phyloP scores from a whole-genome alignment of 2,888 invertebrate genomes.

The Heliconius ismenius region DNA sequence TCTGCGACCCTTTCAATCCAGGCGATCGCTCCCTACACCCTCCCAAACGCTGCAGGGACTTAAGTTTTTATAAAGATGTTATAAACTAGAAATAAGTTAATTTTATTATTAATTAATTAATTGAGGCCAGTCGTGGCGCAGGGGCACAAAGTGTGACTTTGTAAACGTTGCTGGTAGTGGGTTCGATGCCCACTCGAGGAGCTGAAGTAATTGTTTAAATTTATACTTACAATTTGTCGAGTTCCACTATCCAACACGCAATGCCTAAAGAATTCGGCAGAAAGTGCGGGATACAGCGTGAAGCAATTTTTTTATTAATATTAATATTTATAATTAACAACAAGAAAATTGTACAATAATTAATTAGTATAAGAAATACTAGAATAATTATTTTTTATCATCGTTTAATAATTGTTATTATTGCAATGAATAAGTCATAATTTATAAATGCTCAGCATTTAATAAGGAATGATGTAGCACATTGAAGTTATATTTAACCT shows the following conservation, averaged over 20 bases:
- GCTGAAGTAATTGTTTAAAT: too few species aligned
- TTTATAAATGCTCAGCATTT: neutral
- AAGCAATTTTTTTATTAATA: too few species aligned
- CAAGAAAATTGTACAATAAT: neutral
- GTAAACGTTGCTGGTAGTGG: too few species aligned
- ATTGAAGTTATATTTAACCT: neutral
- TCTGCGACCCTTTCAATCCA: conserved; percentile 27
- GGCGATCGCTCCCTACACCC: conserved; percentile 22
- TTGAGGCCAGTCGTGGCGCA: too few species aligned
- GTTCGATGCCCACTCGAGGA: too few species aligned
- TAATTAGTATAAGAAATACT: neutral
- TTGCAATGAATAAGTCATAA: neutral
- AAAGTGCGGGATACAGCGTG: too few species aligned
- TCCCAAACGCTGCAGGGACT: conserved; percentile 23
- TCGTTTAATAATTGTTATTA: neutral
- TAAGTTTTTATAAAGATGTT: conserved; percentile 44
- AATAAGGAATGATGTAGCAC: neutral
- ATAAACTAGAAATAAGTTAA: neutral
- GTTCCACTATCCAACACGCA: too few species aligned
- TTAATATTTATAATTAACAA: too few species aligned
- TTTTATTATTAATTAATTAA: neutral
- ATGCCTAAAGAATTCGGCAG: too few species aligned
- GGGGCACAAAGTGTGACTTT: too few species aligned
- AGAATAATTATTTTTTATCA: neutral
- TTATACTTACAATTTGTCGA: too few species aligned